Base-by-base conservation (phyloP, 2,113 vertebrate genomes). In the Nyctereutes procyonoides region DNA sequence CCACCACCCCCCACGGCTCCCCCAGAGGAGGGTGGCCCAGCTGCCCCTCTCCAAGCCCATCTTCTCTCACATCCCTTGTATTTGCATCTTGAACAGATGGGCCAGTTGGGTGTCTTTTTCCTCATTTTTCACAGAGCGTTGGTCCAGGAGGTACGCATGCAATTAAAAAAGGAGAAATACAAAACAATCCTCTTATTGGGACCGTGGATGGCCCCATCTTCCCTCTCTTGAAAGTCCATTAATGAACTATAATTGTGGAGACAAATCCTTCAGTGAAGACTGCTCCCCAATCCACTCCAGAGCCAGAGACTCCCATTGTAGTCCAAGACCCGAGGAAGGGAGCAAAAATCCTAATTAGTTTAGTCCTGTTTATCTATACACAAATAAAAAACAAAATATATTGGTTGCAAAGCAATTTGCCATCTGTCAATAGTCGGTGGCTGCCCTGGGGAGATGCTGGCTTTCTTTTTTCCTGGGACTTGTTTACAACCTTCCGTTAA, bases 151-250 rank as follows among this genome's bases (percentile, higher is more conserved):
- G 90, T 35, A 74, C 95, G 38, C 74, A 30, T 14, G 26, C 84
- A 92, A 96, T 94, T 92, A 97, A 95, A 96, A 95, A 65, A 62
- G 90, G 58, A 90, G 85, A 95, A 96, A 97, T 58, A 89, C 76
- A 92, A 35, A 92, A 81, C 32, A 69, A 84, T 30, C n/a, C 83
- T 96, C 90, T 38, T 93, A 51, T 2, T 35, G 63, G 19, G 24
- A 51, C 77, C n/a, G 13, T 32, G 48, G 55, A 38, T 5, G 65
- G 15, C 93, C 55, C 82, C 92, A 69, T 65, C 88, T 95, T 58
- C 13, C 88, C 73, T 92, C 94, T 38, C 17, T 8, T 88, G 95
- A 97, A 84, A 10, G 55, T 58, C 88, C 60, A 62, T 74, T 76
- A 62, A 88, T 56, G 56, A 97, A 86, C 89, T 86, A 22, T 92